phyloP scores from a whole-genome alignment of 2,888 invertebrate genomes.

The Macropis europaea region DNA sequence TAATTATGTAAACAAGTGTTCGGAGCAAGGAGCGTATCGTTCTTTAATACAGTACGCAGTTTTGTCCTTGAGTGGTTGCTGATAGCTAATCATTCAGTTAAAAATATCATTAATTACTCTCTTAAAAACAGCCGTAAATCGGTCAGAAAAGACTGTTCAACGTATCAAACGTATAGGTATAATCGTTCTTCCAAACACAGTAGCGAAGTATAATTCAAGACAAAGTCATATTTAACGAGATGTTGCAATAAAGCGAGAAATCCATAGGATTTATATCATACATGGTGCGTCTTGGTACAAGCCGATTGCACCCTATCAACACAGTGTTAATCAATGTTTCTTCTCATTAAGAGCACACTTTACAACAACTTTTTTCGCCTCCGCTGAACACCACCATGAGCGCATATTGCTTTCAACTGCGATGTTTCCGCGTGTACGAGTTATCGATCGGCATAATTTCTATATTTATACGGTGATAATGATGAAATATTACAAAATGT shows the following conservation, averaged over 20 bases:
- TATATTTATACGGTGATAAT: conserved; percentile 33
- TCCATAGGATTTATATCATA: conserved; percentile 62
- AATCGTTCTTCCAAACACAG: conserved; percentile 14
- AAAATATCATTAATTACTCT: conserved; percentile 14
- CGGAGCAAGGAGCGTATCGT: not conserved
- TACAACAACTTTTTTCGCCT: conserved; percentile 17
- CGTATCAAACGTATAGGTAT: conserved; percentile 1
- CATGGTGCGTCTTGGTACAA: conserved; percentile 25
- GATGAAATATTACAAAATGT: conserved; percentile 58
- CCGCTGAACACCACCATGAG: conserved; percentile 49
- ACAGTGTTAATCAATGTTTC: conserved; percentile 34
- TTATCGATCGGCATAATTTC: conserved; percentile 51
- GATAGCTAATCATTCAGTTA: conserved; percentile 19
- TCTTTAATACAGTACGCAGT: not conserved
- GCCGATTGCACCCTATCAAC: conserved; percentile 35
- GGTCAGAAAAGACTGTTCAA: conserved; percentile 4
- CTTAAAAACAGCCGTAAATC: conserved; percentile 9
- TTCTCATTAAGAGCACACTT: conserved; percentile 24
- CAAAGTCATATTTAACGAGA: conserved; percentile 30
- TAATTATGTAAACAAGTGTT: not conserved
- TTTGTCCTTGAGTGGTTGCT: not conserved
- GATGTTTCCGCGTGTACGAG: conserved; percentile 47
- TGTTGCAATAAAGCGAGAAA: conserved; percentile 52
- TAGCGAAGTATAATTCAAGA: conserved; percentile 29
- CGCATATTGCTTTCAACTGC: conserved; percentile 60